Percentiles rank a stretch among this genome's conserved stretches.
These are phyloP conservation scores for Scophthalmus maximus DNA, from an alignment of 2,113 vertebrate genomes.

Conservation along the genomic window DNA sequence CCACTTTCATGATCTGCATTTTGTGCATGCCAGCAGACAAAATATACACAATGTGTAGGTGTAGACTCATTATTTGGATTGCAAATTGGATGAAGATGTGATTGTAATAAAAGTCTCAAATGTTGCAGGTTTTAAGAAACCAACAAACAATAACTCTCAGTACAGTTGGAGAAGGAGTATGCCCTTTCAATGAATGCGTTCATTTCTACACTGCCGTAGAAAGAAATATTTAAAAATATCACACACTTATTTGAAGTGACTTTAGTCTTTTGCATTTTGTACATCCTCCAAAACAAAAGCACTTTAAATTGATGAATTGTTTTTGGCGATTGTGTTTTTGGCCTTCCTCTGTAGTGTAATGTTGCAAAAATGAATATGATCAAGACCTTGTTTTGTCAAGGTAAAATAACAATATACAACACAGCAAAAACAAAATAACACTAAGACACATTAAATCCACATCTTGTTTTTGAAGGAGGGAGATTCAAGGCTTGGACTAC, in stretches of 20 bases:
- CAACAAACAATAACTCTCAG: too few relatives aligned
- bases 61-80: background rate
- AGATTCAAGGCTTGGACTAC: background rate
- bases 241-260: background rate
- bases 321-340: background rate
- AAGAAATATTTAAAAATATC: background rate
- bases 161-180: too few relatives aligned
- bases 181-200: too few relatives aligned
- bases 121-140: background rate
- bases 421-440: too few relatives aligned
- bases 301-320: background rate
- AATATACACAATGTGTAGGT: background rate
- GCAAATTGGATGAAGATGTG: background rate
- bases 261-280: background rate
- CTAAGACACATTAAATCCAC: background rate
- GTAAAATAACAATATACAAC: too few relatives aligned
- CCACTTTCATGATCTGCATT: too few relatives aligned
- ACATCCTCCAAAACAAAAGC: background rate
- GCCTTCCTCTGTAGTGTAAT: background rate
- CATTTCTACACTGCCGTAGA: background rate
- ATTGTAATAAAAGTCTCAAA: too few relatives aligned
- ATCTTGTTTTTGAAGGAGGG: background rate
- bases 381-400: too few relatives aligned
- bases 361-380: background rate
- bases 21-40: background rate